Conservation (phyloP, 53 echinoderm and acorn worm genomes). For the Actinopyga echinites region DNA sequence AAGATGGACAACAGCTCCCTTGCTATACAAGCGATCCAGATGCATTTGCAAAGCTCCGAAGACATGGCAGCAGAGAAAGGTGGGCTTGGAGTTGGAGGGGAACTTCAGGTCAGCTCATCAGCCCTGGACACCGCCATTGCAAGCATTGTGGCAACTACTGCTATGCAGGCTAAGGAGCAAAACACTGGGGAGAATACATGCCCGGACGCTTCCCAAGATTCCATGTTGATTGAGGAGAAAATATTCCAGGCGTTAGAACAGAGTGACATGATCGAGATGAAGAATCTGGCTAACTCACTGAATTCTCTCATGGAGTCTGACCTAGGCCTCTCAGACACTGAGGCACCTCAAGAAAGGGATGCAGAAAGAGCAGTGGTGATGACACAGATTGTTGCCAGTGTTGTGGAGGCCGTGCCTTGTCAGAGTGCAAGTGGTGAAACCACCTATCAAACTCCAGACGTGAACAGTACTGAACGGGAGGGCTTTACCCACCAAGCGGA, state of each 20-base stretch:
- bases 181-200: not conserved
- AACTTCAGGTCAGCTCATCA: slow-evolving; percentile 27
- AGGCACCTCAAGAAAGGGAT: slow-evolving; percentile 5
- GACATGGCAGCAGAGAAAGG: slow-evolving; percentile 31
- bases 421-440: not conserved
- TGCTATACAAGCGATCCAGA: slow-evolving; percentile 39
- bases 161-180: slow-evolving; percentile 39
- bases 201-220: slow-evolving; percentile 2
- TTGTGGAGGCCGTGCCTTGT: not conserved
- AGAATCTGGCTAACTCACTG: slow-evolving; percentile 36
- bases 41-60: slow-evolving; percentile 41
- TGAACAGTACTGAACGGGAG: not conserved
- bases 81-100: slow-evolving; percentile 10
- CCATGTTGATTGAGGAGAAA: slow-evolving; percentile 37
- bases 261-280: slow-evolving; percentile 40
- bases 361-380: slow-evolving; percentile 22
- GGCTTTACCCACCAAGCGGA: not conserved
- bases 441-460: not conserved
- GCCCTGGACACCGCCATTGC: slow-evolving; percentile 45
- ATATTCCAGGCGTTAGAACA: slow-evolving; percentile 38
- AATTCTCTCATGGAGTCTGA: slow-evolving; percentile 37
- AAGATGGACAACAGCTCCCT: slow-evolving; percentile 46
- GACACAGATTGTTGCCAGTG: slow-evolving; percentile 17
- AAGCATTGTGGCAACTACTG: slow-evolving; percentile 29
- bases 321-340: slow-evolving; percentile 31